These are phyloP conservation scores for Cremastinae sp. DNA, from an alignment of 2,888 invertebrate genomes.

Conservation along the genomic window DNA sequence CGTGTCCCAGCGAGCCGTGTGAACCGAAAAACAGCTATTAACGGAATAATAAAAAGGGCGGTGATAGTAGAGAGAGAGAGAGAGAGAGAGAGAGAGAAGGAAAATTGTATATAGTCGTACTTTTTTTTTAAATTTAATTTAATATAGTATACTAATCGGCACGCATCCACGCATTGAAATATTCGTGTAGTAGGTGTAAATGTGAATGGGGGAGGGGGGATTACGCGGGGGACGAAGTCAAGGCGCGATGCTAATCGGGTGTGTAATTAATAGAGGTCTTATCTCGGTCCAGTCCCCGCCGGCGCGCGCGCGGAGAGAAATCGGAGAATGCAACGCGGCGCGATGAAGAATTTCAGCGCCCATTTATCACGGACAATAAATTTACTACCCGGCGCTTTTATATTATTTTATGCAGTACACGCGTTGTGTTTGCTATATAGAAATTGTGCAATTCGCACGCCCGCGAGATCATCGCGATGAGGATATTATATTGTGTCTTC, in stretches of 20 bases:
- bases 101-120: no score
- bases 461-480: not conserved
- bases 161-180: no score
- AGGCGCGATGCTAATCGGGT: constrained; percentile 44
- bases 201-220: not conserved
- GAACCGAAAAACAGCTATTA: no score
- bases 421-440: no score
- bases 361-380: not conserved
- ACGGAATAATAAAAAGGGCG: no score
- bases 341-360: constrained; percentile 11
- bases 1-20: no score
- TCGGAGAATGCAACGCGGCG: constrained; percentile 31
- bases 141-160: no score
- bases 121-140: no score
- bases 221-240: constrained; percentile 29
- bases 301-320: constrained; percentile 33
- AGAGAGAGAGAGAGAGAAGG: no score
- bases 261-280: constrained; percentile 46
- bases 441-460: not conserved
- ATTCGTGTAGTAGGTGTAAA: constrained; percentile 2
- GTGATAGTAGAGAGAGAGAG: no score
- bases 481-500: not conserved
- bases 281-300: constrained; percentile 26
- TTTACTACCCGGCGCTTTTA: not conserved
- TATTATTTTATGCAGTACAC: constrained; percentile 10